Evolutionary conservation across 2,113 vertebrate genomes (phyloP).

Genomic region (Sardina pilchardus): DNA sequence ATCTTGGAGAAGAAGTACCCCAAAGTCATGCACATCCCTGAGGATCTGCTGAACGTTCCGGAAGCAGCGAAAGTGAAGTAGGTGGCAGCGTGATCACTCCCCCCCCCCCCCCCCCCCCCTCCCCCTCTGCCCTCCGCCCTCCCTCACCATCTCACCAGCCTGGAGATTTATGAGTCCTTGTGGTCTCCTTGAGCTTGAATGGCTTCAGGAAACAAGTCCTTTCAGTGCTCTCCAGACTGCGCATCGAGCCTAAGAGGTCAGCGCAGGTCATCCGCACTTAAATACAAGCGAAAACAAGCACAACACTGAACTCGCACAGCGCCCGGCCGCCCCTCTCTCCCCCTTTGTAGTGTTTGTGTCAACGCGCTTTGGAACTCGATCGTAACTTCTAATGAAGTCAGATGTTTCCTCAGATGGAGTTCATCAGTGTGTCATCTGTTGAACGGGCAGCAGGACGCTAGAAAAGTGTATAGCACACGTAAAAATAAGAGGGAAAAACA

Average conservation of each 20-base stretch:
- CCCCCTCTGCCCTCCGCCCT: neutral
- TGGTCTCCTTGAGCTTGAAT: conserved; percentile 38
- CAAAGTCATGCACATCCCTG: conserved; percentile 86
- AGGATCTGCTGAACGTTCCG: conserved; percentile 84
- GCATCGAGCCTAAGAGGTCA: conserved; percentile 34
- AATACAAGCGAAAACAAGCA: neutral
- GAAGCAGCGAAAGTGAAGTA: conserved; percentile 98
- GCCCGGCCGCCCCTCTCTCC: neutral
- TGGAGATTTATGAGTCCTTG: conserved; percentile 37
- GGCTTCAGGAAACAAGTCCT: conserved; percentile 46
- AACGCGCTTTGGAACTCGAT: neutral
- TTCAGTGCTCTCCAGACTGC: conserved; percentile 23
- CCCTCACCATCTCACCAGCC: conserved; percentile 11
- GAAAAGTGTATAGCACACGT: neutral
- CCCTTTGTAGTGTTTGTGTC: neutral
- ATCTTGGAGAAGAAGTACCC: conserved; percentile 98
- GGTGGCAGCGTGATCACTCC: conserved; percentile 42
- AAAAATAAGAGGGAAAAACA: too few relatives aligned
- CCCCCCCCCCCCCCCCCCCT: neutral
- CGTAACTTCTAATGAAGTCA: neutral
- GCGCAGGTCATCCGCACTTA: neutral
- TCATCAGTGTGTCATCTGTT: neutral
- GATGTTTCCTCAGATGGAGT: neutral
- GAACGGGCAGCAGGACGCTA: neutral
- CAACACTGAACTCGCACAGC: neutral